Conservation (phyloP, 2,888 invertebrate genomes). For the Helobdella robusta region DNA sequence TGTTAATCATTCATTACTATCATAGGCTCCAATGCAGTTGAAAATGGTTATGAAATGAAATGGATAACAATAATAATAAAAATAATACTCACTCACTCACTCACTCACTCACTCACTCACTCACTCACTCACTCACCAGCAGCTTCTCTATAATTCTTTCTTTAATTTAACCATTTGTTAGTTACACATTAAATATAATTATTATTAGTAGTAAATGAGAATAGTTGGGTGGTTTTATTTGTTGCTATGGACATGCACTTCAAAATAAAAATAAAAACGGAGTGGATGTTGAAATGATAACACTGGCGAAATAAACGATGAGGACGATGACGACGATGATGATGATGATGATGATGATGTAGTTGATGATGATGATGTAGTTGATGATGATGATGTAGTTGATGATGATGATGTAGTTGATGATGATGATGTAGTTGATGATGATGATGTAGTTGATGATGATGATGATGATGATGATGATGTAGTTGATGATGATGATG, state of each 20-base stretch:
- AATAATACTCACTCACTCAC: slow-evolving; percentile 30
- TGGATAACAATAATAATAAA: too few relatives aligned
- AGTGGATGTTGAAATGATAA: too few relatives aligned
- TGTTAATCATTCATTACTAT: too few relatives aligned
- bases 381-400: slow-evolving; percentile 19
- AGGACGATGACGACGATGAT: not conserved
- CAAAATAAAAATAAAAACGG: too few relatives aligned
- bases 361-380: too few relatives aligned
- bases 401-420: slow-evolving; percentile 20
- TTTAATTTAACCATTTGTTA: not conserved
- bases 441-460: slow-evolving; percentile 19
- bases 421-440: slow-evolving; percentile 20
- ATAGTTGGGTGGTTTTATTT: too few relatives aligned
- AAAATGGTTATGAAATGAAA: too few relatives aligned
- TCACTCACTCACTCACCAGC: slow-evolving; percentile 27
- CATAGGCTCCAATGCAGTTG: too few relatives aligned
- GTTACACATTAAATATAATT: not conserved
- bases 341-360: too few relatives aligned
- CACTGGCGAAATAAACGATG: slow-evolving; percentile 23
- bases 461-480: slow-evolving; percentile 17
- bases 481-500: slow-evolving; percentile 18
- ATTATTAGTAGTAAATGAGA: not conserved
- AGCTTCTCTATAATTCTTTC: too few relatives aligned
- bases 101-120: slow-evolving; percentile 32
- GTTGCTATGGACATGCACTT: too few relatives aligned